Base-by-base conservation (phyloP, 2,888 invertebrate species). In the Dichetophora obliterata region DNA sequence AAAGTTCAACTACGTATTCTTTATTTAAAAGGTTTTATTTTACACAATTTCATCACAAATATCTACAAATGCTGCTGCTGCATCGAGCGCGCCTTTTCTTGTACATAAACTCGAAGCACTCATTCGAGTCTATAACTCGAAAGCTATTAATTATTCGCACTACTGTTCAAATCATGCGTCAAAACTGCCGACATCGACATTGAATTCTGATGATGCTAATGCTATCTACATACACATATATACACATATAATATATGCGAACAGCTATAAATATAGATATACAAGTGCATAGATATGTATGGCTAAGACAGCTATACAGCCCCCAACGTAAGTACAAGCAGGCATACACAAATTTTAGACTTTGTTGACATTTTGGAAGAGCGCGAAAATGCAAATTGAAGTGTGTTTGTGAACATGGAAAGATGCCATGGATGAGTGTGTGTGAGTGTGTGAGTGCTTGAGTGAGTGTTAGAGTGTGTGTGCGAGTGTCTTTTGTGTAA, bases 321-420 rank as follows among this genome's bases (percentile, higher is more conserved):
- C 43, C 43, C 43, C 37, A 31, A 3, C 31, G 31, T 31, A 4
- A 31, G 37, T 37, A 37, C 37, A 37, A 37, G 37, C 37, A 43
- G 1, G 43, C 43, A 43, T 2, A 59, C 27, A 43, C 43, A 59
- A 22, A 59, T 59, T 24, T 59, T 22, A 59, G 27, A 27, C 22
- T 59, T 59, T 63, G 66, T 65, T 66, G 66, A 59, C 52, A 54
- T 54, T 50, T 54, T 22, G 22, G 22, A 34, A 69, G 75, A 75
- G 75, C 68, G 69, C 57, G 69, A 69, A 59, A 68, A 66, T 66
- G 74, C 74, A 54, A 74, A 74, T 74, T 54, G 65, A 24, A 74
- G 74, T 34, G 54, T 27, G 24, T 27, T 59, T 59, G 59, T 59
- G 24, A 59, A 24, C 24, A 19, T n/a, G n/a, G 24, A 69, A 50